Conservation (phyloP, 2,888 invertebrate species). For the Hymenopus coronatus region DNA sequence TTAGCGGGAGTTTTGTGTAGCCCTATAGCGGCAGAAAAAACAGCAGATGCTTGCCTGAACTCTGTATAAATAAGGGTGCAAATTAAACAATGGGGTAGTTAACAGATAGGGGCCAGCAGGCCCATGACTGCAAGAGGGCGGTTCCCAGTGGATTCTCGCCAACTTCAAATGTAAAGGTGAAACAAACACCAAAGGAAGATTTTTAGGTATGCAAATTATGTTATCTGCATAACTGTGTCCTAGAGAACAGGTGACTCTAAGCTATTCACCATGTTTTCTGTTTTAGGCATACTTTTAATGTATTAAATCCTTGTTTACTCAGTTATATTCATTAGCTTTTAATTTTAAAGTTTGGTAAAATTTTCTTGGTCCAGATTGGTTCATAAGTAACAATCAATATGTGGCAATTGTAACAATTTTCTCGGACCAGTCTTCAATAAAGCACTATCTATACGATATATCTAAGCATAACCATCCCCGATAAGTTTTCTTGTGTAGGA, state of each 20-base stretch:
- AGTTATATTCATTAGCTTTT: too few relatives aligned
- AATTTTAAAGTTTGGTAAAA: too few relatives aligned
- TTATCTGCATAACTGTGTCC: background rate
- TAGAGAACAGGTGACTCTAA: background rate
- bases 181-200: background rate
- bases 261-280: too few relatives aligned
- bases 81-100: background rate
- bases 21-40: background rate
- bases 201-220: background rate
- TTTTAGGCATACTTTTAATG: too few relatives aligned
- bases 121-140: background rate
- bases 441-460: too few relatives aligned
- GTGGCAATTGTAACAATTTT: too few relatives aligned
- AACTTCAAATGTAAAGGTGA: background rate
- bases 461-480: too few relatives aligned
- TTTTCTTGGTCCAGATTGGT: too few relatives aligned
- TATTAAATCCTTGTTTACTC: too few relatives aligned
- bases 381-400: too few relatives aligned
- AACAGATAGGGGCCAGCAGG: background rate
- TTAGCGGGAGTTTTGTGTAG: background rate
- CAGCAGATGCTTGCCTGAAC: background rate
- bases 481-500: too few relatives aligned
- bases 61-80: background rate
- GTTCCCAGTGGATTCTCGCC: background rate
- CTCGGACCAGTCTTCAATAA: too few relatives aligned